Evolutionary conservation across 2,888 invertebrate species (phyloP), one percentile per base, ranked within the genome.

Genomic region (Lithophane semibrunnea): DNA sequence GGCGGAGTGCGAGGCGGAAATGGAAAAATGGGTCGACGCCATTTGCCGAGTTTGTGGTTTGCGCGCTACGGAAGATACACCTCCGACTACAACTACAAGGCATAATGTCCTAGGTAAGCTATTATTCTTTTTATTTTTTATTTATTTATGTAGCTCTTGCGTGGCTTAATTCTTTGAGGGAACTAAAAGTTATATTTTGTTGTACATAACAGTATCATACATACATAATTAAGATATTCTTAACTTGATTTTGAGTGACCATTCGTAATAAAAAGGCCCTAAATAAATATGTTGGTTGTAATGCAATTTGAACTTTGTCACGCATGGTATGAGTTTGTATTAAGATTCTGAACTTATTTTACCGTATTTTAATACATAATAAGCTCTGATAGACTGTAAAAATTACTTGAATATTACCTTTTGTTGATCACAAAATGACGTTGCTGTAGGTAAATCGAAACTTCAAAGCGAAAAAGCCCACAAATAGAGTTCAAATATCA

Each of bases 11-110:
- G 99, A 99, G 92, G 97, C 97, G 66, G 99, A 99, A 90, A 99
- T 99, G 99, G 98, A 98, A 88, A 98, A 98, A 93, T 99, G 99
- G 99, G 99, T 99, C 16, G 98, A 98, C 91, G 98, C 98, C 80
- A 98, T 99, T 87, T 99, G 99, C 94, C 98, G 98, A 94, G 99
- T 99, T 63, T 99, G 99, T 94, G 98, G 99, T 68, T 95, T 99
- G 80, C 98, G 98, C 91, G 97, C 98, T 3, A 97, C 97, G 13
- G 97, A 97, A 18, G 97, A 97, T 77, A 29, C 58, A 49, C 58
- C 56, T 3, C 54, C 56, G 12, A 12, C 63, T 56, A 37, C 70
- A 16, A 24, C 63, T 18, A 97, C 97, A 77, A 96, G 94, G 4
- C 75, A 74, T 68, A 75, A 64, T 37, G 85, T 65, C 21, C 52